These are phyloP conservation scores for Falco novaeseelandiae DNA, from an alignment of 2,797 vertebrate species.

Conservation along the genomic window DNA sequence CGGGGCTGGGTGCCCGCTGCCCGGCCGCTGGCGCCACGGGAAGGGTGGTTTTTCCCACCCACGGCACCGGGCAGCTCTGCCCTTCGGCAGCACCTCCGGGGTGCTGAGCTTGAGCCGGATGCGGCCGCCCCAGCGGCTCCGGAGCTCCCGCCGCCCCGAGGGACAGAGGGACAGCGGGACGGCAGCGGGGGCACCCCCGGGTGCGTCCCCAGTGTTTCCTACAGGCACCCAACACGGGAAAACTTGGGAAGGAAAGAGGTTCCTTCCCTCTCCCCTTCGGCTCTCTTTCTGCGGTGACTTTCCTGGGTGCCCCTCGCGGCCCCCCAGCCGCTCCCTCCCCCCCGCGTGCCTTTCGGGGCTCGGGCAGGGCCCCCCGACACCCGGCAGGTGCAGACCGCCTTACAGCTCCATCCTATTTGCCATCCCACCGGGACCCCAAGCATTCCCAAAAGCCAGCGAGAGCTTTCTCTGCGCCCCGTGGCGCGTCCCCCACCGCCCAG, in stretches of 20 bases:
- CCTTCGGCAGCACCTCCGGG: background rate
- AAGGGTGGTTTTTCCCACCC: background rate
- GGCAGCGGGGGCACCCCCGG: too few relatives aligned
- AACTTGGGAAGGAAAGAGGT: background rate
- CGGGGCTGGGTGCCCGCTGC: background rate
- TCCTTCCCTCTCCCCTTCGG: too few relatives aligned
- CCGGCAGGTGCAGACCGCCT: rapidly evolving
- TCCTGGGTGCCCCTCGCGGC: background rate
- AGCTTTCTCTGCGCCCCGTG: background rate
- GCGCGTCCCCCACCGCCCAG: background rate
- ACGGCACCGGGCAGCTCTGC: background rate
- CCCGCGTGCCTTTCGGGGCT: rapidly evolving
- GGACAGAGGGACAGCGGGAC: too few relatives aligned
- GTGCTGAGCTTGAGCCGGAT: too few relatives aligned
- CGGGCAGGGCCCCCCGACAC: rapidly evolving
- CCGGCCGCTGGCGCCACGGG: too few relatives aligned
- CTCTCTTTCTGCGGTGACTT: rapidly evolving
- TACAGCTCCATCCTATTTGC: rapidly evolving
- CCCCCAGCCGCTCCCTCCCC: background rate
- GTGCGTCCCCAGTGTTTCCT: background rate
- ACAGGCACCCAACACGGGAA: rapidly evolving
- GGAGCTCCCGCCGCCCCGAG: too few relatives aligned
- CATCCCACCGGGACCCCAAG: rapidly evolving
- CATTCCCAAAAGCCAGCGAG: rapidly evolving
- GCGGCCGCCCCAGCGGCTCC: too few relatives aligned